Evolutionary conservation across 2,797 vertebrate genomes (phyloP), one percentile per base, ranked within the genome.

Genomic region (Holocentrus rufus): DNA sequence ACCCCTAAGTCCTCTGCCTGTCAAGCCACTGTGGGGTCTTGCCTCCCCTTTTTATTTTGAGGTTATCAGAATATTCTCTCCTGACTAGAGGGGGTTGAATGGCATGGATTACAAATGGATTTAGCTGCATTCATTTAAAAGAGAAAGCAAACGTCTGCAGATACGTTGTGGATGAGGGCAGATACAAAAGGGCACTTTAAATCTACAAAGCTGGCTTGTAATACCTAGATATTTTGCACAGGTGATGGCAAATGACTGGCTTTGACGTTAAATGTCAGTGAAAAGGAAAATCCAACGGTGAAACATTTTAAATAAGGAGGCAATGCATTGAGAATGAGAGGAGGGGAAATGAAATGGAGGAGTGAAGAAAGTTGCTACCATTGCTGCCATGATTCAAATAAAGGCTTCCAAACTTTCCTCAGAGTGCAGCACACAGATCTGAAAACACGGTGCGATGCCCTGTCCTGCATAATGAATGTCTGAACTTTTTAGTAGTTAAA

Each of bases 401-500:
- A 66, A 42, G 20, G 49, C 44, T 69, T 63, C 22, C 44, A 20
- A 23, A 9, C 34, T 27, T 39, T 39, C 7, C 36, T 39, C 23
- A 17, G 44, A 36, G 50, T n/a, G n/a, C n/a, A 31, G 30, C 7
- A 7, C 52, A 47, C 42, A 54, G 8, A 58, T 65, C 44, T 66
- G 31, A 42, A 36, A 64, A 66, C 57, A 74, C 56, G 11, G 42
- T 47, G 15, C 8, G 10, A 68, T 23, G 46, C 54, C 34, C 65
- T 61, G 17, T 56, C 11, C 2, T 25, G 17, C 25, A 57, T 59
- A 69, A 23, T 68, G 65, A 77, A 73, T 49, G 53, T 49, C 27
- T 50, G 50, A 82, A 79, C 63, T 59, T 85, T 47, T 55, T 53
- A 44, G 60, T 36, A 23, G 34, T n/a, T 20, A 13, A 30, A 13